phyloP scores from a whole-genome alignment of 2,797 vertebrate genomes.

The Sebastes miniatus region DNA sequence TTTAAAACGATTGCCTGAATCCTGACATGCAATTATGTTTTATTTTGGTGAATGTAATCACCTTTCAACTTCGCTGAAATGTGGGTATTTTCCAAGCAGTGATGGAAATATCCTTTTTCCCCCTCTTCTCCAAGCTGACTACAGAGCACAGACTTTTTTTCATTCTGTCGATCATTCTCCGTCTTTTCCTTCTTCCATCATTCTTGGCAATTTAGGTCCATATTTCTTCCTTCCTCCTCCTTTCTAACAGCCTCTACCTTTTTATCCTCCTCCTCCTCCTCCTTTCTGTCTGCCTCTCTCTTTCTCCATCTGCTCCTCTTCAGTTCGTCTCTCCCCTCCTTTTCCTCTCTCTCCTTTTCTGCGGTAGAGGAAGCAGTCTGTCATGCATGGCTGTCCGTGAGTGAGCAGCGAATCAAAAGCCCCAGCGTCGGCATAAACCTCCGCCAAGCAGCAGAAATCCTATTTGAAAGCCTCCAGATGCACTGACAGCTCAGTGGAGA shows the following conservation, averaged over 20 bases:
- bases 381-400: constrained; percentile 52
- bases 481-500: constrained; percentile 46
- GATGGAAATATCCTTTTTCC: background rate
- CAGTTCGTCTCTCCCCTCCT: background rate
- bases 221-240: background rate
- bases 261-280: background rate
- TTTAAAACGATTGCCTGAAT: constrained; percentile 35
- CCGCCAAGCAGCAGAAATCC: constrained; percentile 56
- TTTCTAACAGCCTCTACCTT: constrained; percentile 5
- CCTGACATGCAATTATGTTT: constrained; percentile 54
- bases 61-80: constrained; percentile 14
- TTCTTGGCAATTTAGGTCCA: background rate
- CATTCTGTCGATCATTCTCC: background rate
- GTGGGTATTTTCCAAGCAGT: background rate
- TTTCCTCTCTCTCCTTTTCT: constrained; percentile 13
- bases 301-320: constrained; percentile 13
- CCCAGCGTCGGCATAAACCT: constrained; percentile 50
- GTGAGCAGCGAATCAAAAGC: constrained; percentile 58
- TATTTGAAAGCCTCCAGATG: constrained; percentile 54
- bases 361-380: constrained; percentile 35
- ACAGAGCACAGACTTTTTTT: background rate
- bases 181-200: background rate
- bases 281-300: constrained; percentile 4
- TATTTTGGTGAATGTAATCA: constrained; percentile 40
- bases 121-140: background rate